Conservation (phyloP, 2,888 invertebrate species). For the Gnatocerus cornutus region DNA sequence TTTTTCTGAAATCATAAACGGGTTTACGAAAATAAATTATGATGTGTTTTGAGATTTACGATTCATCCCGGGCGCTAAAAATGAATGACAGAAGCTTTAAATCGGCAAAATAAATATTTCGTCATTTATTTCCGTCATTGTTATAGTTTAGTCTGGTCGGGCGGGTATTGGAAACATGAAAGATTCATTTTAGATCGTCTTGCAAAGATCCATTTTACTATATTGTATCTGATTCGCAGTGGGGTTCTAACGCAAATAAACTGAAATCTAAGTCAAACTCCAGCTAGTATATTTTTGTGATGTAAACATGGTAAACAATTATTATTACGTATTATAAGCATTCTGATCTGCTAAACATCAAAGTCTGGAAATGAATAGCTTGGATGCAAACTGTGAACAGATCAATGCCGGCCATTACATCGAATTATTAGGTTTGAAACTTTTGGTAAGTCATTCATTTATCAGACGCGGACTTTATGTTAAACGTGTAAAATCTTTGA, state of each 20-base stretch:
- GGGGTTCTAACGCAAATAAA: slow-evolving; percentile 19
- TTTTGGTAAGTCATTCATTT: too few relatives aligned
- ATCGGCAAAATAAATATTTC: slow-evolving; percentile 21
- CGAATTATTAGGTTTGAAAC: too few relatives aligned
- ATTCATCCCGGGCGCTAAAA: slow-evolving; percentile 25
- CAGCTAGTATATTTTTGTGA: slow-evolving; percentile 24
- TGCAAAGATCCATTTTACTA: slow-evolving; percentile 23
- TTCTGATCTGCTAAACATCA: slow-evolving; percentile 19
- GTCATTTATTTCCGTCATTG: slow-evolving; percentile 6
- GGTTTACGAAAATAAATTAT: slow-evolving; percentile 39
- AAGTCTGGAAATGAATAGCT: background rate
- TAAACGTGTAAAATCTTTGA: too few relatives aligned
- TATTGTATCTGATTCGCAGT: slow-evolving; percentile 17
- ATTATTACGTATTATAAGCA: slow-evolving; percentile 22
- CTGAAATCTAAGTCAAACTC: slow-evolving; percentile 21
- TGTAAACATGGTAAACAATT: slow-evolving; percentile 23
- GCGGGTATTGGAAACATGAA: slow-evolving; percentile 19
- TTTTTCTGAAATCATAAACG: slow-evolving; percentile 31
- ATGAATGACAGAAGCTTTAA: slow-evolving; percentile 31
- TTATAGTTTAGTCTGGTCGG: slow-evolving; percentile 37
- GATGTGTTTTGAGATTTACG: slow-evolving; percentile 37
- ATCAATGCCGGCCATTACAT: slow-evolving; percentile 9
- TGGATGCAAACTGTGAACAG: slow-evolving; percentile 13
- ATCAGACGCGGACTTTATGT: too few relatives aligned
- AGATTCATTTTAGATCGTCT: slow-evolving; percentile 24